phyloP scores from a whole-genome alignment of 2,113 vertebrate genomes.

The Muntiacus muntjak region DNA sequence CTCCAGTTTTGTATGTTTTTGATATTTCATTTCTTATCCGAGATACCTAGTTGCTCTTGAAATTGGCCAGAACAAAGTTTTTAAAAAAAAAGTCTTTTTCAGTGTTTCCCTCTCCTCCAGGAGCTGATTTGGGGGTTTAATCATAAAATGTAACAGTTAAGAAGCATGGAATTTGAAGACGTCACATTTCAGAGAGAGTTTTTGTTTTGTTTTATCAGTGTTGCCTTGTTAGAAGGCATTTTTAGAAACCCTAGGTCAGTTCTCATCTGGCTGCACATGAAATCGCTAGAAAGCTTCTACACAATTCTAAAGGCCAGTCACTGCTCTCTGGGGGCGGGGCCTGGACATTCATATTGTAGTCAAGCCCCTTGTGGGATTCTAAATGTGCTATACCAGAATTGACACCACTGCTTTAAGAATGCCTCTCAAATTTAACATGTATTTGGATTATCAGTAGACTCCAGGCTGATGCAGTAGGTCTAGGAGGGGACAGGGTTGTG shows the following conservation, averaged over 20 bases:
- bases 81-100: not conserved
- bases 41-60: not conserved
- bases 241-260: not conserved
- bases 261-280: not conserved
- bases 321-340: fast-evolving
- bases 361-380: not conserved
- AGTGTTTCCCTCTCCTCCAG: not conserved
- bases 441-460: not conserved
- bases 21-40: not conserved
- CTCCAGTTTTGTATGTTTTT: not conserved
- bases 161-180: not conserved
- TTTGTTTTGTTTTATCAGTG: not conserved
- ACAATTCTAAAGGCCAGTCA: not conserved
- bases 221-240: not conserved
- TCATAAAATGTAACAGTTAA: not conserved
- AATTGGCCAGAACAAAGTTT: not conserved
- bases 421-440: not conserved
- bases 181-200: not conserved
- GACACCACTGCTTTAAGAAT: not conserved
- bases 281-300: not conserved
- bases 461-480: not conserved
- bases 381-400: not conserved
- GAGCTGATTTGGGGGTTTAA: not conserved
- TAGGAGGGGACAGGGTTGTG: not conserved
- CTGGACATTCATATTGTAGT: not conserved